These are phyloP conservation scores for Sibirionetta formosa DNA, from an alignment of 2,797 vertebrate species.

Conservation along the genomic window DNA sequence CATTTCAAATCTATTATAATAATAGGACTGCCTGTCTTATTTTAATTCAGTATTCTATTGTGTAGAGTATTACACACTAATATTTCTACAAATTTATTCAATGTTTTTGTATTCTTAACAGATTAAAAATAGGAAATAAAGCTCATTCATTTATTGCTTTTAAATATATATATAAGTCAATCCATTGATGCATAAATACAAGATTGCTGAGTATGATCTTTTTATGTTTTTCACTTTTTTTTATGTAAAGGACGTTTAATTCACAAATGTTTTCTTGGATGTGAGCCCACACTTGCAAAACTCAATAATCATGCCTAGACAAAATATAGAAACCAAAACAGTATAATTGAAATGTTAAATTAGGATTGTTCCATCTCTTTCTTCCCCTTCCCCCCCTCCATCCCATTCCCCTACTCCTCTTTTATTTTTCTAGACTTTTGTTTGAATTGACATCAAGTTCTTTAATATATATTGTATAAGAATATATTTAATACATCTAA, in stretches of 20 bases:
- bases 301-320: neutral
- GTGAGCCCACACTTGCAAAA: neutral
- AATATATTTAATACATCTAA: too few relatives aligned
- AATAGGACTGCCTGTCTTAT: neutral
- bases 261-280: neutral
- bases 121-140: accelerated
- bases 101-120: neutral
- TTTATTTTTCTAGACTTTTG: neutral
- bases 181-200: neutral
- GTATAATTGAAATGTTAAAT: neutral
- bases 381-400: too few relatives aligned
- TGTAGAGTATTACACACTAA: neutral
- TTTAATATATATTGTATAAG: neutral
- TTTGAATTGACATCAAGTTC: neutral
- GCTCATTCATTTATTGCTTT: neutral
- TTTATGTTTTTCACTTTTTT: neutral
- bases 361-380: neutral
- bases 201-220: neutral
- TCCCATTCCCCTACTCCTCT: too few relatives aligned
- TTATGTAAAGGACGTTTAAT: neutral
- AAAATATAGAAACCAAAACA: neutral
- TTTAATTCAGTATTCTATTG: neutral
- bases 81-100: neutral
- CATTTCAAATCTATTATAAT: neutral
- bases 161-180: too few relatives aligned